Conservation (phyloP, 2,113 vertebrate genomes). For the Saguinus imperator region DNA sequence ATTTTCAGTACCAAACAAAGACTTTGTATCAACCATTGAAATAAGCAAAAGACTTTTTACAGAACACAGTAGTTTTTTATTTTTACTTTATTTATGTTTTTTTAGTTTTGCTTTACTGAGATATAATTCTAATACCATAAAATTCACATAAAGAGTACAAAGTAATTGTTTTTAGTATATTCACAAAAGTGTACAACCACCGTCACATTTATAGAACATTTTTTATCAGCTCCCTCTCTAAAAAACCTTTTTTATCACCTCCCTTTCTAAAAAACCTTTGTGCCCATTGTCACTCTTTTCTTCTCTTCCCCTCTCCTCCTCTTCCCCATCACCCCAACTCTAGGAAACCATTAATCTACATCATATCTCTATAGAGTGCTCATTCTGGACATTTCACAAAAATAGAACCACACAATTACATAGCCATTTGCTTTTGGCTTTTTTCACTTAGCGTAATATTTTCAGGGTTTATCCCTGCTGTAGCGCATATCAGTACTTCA, state of each 20-base stretch:
- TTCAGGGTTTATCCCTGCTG: background rate
- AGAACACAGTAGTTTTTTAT: no score
- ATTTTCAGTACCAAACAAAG: background rate
- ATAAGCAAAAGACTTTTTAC: background rate
- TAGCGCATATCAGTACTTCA: no score
- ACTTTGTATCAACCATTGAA: background rate
- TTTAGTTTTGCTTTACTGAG: background rate
- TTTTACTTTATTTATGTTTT: background rate
- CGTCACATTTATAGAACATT: background rate
- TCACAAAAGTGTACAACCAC: background rate
- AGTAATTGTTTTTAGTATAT: background rate
- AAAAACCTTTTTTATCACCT: background rate
- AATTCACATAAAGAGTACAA: background rate
- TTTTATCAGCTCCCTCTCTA: background rate
- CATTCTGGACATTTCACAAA: background rate
- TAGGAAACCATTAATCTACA: background rate
- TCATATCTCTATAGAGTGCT: background rate
- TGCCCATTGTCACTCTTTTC: background rate
- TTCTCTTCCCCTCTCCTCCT: background rate
- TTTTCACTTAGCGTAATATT: background rate
- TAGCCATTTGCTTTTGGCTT: background rate
- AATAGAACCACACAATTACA: background rate
- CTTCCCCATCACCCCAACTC: accelerated
- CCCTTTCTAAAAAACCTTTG: background rate
- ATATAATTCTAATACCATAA: background rate